phyloP scores from a whole-genome alignment of 1,140 invertebrate species.

The Protaetia brevitarsis region DNA sequence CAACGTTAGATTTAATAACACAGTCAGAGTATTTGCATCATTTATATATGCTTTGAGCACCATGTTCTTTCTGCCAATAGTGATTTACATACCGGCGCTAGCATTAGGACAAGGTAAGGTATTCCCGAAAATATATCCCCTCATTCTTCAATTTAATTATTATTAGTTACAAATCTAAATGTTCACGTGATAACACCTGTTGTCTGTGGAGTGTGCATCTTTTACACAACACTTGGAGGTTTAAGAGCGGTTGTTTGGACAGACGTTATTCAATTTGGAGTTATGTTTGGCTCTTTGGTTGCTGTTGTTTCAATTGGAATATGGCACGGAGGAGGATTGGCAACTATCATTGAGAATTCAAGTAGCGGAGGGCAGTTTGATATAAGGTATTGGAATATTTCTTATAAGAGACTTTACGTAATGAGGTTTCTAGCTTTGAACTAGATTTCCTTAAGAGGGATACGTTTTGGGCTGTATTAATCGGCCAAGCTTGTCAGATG shows the following conservation, averaged over 20 bases:
- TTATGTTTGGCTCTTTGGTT: constrained; percentile 70
- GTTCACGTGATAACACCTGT: constrained; percentile 65
- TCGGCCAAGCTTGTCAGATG: constrained; percentile 58
- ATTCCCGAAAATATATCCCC: background rate
- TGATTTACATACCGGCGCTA: constrained; percentile 61
- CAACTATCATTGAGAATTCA: background rate
- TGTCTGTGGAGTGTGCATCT: constrained; percentile 72
- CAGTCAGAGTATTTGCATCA: constrained; percentile 58
- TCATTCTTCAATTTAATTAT: constrained; percentile 4
- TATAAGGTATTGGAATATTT: too few species aligned
- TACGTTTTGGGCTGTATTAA: constrained; percentile 56
- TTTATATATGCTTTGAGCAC: constrained; percentile 53
- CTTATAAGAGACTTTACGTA: constrained; percentile 51
- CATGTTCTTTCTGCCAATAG: constrained; percentile 56
- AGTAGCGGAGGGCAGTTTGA: constrained; percentile 3
- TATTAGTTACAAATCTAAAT: constrained; percentile 67
- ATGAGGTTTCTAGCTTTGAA: constrained; percentile 55
- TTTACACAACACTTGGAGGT: constrained; percentile 64
- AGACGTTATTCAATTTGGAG: constrained; percentile 65
- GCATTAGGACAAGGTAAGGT: constrained; percentile 54
- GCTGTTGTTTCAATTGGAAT: constrained; percentile 65
- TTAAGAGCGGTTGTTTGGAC: constrained; percentile 73
- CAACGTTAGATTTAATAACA: constrained; percentile 53
- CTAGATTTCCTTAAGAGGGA: constrained; percentile 54
- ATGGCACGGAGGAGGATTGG: constrained; percentile 24